Base-by-base conservation (phyloP, 37 sponge, comb jelly and placozoan species). In the Diacarnus erythraeanus region DNA sequence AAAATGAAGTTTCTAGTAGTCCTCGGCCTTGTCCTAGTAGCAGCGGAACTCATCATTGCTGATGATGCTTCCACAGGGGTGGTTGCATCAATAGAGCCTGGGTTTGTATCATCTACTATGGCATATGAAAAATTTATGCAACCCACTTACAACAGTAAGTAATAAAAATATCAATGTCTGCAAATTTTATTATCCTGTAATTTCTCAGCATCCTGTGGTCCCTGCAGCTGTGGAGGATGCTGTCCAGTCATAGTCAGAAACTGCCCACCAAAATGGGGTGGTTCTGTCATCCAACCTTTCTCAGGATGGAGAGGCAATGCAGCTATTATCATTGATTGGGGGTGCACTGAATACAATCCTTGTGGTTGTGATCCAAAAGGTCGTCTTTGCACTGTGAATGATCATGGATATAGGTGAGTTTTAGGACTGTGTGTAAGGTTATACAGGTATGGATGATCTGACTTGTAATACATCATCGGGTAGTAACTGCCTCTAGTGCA, bases 301-400 rank as follows among this genome's bases (percentile, higher is more conserved):
- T 42, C 42, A 12, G 82, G 82, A n/a, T 81, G 57, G 59, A 72
- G 82, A 37, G 82, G 82, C 2, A 81, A 81, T 37, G 82, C 34
- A 57, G 82, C 82, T 25, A 42, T 81, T 59, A 81, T 81, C 5
- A 64, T 81, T 15, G 74, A 81, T 22, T 81, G 72, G 72, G 82
- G 82, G 35, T 60, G 61, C 61, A 60, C 61, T 6, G 61, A 20
- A 26, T 25, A 47, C 54, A 39, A 15, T 10, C 65, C 65, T n/a
- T 31, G 59, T n/a, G 23, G 12, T 31, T 42, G 54, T 33, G n/a
- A 26, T 43, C 47, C 30, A 1, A 59, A 51, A 40, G 61, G 67
- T 3, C 66, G 78, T 3, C 2, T 1, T 35, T 81, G 82, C 72
- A 71, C 82, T 41, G 9, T 38, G 1, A 41, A 23, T 61, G 72